Base-by-base conservation (phyloP, 2,113 vertebrate genomes). In the Bubo bubo region DNA sequence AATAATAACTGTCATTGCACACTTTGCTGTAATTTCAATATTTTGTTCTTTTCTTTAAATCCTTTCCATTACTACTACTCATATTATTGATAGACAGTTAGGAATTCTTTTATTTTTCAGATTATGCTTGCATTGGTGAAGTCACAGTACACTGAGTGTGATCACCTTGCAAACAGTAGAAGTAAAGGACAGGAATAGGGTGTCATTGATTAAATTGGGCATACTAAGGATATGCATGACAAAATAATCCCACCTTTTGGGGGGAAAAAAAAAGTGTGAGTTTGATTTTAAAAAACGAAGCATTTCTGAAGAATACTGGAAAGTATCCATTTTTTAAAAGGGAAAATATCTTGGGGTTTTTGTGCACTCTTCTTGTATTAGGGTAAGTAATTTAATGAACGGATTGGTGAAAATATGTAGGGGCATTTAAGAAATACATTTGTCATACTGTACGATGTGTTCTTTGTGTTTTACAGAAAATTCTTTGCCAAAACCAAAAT, bases 401-500 rank as follows among this genome's bases (percentile, higher is more conserved):
- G 94, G 41, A 45, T 63, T 70, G 45, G 58, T 93, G 71, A 90
- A 73, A 90, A 32, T 79, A n/a, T 59, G 24, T 72, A 93, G 26
- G 26, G 66, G 37, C 77, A 62, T 81, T 91, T 73, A 90, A 93
- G 90, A 91, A 86, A 91, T 90, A 37, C 77, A 94, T 97, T 79
- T 96, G 62, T 92, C 82, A 85, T 96, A 70, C 72, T 93, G 79
- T 98, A 88, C 95, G 82, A 88, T 86, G 87, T 60, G 71, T 97
- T 97, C 95, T 97, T 95, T 97, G 95, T 97, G 66, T 98, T 97
- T 98, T 98, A 82, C 98, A 99, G 99, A 99, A 98, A 99, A 99
- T 98, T 99, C 99, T 97, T 99, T 99, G 99, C 99, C 99, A 99
- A 99, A 99, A 99, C 97, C 98, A 86, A 99, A 99, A 98, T 96